Percentiles rank a stretch among this genome's conserved stretches.
Conservation (phyloP, 2,888 invertebrate species). For the Dastarcus helophoroides region DNA sequence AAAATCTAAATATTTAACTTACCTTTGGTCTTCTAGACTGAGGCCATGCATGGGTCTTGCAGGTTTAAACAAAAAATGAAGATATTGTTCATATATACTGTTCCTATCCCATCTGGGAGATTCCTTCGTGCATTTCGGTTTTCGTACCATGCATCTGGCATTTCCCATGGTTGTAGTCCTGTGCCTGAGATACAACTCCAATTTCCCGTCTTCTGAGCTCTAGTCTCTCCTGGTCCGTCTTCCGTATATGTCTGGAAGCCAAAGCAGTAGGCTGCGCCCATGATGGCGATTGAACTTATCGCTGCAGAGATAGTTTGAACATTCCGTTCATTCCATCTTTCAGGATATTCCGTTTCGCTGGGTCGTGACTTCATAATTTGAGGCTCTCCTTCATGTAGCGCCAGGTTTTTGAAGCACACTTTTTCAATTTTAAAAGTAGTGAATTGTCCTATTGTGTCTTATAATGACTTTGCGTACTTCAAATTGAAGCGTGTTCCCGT, state of each 20-base stretch:
- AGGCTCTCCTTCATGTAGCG: slow-evolving; percentile 18
- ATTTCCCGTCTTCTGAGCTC: slow-evolving; percentile 14
- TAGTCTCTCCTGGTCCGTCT: slow-evolving; percentile 14
- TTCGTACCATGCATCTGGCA: slow-evolving; percentile 14
- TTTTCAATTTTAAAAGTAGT: slow-evolving; percentile 18
- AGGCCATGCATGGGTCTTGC: no score
- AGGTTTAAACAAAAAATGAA: no score
- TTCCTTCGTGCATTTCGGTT: slow-evolving; percentile 14
- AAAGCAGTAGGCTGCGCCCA: slow-evolving; percentile 18
- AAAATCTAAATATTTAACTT: no score
- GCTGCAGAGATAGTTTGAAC: slow-evolving; percentile 17
- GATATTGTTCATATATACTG: no score
- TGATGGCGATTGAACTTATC: no score
- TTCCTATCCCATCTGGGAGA: slow-evolving; percentile 13
- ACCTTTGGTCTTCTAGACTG: no score
- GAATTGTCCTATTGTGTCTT: slow-evolving; percentile 18
- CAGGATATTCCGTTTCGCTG: slow-evolving; percentile 12
- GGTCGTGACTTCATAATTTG: slow-evolving; percentile 17
- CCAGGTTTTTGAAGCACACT: slow-evolving; percentile 15
- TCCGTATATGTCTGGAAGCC: slow-evolving; percentile 19
- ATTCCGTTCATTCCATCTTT: slow-evolving; percentile 13
- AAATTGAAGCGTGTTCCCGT: slow-evolving; percentile 18
- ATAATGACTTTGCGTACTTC: slow-evolving; percentile 16
- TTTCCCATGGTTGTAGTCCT: slow-evolving; percentile 9
- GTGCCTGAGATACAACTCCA: slow-evolving; percentile 14